phyloP scores from a whole-genome alignment of 2,113 vertebrate genomes.

The Pituophis catenifer region DNA sequence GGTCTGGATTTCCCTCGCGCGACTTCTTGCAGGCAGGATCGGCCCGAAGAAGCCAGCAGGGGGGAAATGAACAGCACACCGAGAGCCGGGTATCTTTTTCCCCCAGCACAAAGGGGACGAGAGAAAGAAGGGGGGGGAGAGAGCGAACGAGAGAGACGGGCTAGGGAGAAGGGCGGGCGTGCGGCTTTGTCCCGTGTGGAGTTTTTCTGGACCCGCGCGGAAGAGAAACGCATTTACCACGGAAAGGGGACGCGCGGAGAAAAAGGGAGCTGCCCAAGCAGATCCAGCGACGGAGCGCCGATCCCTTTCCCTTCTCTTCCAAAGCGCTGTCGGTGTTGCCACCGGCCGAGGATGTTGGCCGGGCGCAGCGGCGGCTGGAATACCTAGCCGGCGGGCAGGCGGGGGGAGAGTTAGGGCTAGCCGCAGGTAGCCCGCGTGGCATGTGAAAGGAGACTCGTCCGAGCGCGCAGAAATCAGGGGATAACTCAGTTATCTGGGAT shows the following conservation, averaged over 20 bases:
- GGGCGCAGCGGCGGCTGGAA: neutral
- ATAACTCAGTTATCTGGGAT: neutral
- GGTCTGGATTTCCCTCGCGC: neutral
- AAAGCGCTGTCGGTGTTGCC: neutral
- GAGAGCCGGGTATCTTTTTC: neutral
- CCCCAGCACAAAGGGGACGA: neutral
- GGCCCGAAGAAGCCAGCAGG: neutral
- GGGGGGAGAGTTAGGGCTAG: neutral
- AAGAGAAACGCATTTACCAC: neutral
- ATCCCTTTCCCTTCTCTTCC: neutral
- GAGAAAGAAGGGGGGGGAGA: no score
- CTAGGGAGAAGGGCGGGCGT: neutral
- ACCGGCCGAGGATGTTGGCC: neutral
- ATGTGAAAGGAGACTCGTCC: neutral
- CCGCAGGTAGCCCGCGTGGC: neutral
- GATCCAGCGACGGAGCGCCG: neutral
- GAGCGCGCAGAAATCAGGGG: neutral
- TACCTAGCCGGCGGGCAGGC: neutral
- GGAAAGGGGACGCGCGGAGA: neutral
- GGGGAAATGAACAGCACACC: neutral
- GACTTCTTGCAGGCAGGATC: neutral
- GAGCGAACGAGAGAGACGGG: neutral
- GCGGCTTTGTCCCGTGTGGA: neutral
- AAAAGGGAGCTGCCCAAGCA: neutral
- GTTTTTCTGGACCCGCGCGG: neutral